Evolutionary conservation across 2,888 invertebrate genomes (phyloP).

Genomic region (Scelioninae gen. 1): DNA sequence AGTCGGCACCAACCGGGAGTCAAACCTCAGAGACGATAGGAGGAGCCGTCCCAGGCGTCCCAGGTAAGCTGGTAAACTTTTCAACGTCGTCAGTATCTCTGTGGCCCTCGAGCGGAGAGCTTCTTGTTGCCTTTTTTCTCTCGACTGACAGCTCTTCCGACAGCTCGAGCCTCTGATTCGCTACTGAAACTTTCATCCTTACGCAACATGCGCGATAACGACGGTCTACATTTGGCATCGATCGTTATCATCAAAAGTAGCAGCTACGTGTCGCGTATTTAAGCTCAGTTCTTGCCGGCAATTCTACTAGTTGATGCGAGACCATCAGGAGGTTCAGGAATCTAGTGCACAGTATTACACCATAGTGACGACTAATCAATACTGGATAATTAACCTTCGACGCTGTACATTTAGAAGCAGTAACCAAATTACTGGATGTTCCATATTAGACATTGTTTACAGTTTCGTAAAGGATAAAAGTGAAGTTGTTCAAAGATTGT

Average conservation of each 20-base stretch:
- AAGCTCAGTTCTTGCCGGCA: too few species aligned
- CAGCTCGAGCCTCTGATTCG: constrained; percentile 63
- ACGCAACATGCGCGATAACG: constrained; percentile 62
- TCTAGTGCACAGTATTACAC: too few species aligned
- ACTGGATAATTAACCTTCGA: too few species aligned
- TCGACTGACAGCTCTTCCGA: constrained; percentile 42
- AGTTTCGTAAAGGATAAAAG: too few species aligned
- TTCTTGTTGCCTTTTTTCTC: constrained; percentile 71
- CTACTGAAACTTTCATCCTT: constrained; percentile 55
- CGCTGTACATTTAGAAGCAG: too few species aligned
- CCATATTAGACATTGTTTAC: too few species aligned
- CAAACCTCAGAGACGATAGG: constrained; percentile 79
- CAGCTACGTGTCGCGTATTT: constrained; percentile 20
- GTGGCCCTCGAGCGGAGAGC: constrained; percentile 74
- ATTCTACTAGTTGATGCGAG: too few species aligned
- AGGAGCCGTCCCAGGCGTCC: constrained; percentile 77
- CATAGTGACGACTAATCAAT: too few species aligned
- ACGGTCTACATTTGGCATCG: constrained; percentile 29
- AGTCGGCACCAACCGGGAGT: constrained; percentile 81
- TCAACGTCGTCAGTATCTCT: constrained; percentile 72
- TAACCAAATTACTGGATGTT: too few species aligned
- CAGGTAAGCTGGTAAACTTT: constrained; percentile 73
- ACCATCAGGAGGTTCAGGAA: too few species aligned
- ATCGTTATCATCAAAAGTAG: constrained; percentile 38
- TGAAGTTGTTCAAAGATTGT: background rate